Conservation (phyloP, 2,113 vertebrate genomes). For the Phoxinus phoxinus region DNA sequence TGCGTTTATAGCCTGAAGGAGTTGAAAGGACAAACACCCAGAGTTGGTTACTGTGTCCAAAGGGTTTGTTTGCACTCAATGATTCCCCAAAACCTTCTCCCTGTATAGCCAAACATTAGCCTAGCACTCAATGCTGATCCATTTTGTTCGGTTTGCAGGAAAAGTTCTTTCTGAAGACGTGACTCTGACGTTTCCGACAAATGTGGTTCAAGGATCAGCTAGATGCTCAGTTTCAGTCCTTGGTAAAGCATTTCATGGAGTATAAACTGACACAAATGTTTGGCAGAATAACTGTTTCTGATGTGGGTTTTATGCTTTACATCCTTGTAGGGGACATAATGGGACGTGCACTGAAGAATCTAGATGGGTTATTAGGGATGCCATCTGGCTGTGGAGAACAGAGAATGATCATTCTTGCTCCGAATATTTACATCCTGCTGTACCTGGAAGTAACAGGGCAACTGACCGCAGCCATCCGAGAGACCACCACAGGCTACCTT, state of each 20-base stretch:
- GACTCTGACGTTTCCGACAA: conserved; percentile 49
- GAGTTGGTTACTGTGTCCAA: conserved; percentile 73
- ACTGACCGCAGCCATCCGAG: conserved; percentile 76
- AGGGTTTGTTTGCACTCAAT: conserved; percentile 32
- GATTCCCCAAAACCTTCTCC: neutral
- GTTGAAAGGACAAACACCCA: conserved; percentile 67
- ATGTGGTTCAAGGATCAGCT: conserved; percentile 72
- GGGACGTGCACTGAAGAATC: conserved; percentile 81
- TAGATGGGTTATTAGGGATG: conserved; percentile 81
- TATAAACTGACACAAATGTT: neutral
- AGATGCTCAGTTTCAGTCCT: conserved; percentile 79
- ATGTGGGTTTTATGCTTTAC: neutral
- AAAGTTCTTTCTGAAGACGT: conserved; percentile 23
- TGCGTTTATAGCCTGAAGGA: conserved; percentile 71
- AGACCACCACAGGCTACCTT: neutral
- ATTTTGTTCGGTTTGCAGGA: neutral
- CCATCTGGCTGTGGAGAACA: conserved; percentile 89
- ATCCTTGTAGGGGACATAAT: conserved; percentile 81
- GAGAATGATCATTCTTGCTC: too few relatives aligned
- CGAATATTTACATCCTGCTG: conserved; percentile 85
- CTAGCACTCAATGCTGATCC: neutral
- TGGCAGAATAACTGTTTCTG: neutral
- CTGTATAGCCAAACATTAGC: neutral
- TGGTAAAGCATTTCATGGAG: conserved; percentile 65
- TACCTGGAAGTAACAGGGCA: conserved; percentile 84